Base-by-base conservation (phyloP, 2,888 invertebrate genomes). In the Athetis lepigone region DNA sequence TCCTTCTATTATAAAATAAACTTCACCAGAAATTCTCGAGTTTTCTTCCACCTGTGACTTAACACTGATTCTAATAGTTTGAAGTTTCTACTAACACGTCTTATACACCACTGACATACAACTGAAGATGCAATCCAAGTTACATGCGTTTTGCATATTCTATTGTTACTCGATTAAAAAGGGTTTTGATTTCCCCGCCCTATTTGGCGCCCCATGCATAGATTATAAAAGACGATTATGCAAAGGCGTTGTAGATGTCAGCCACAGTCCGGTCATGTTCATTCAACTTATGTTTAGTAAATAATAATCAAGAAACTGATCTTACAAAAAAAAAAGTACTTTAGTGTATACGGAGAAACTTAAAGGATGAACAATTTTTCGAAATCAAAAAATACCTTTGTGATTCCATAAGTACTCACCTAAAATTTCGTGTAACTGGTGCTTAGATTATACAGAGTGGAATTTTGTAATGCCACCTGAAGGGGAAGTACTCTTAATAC, bases 181-280 rank as follows among this genome's bases (percentile, higher is more conserved):
- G 89, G 91, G 89, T 84, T 83, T 79, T 72, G 56, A 56, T 81
- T 81, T 85, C 87, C 80, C 90, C 90, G 87, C 90, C 91, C 88
- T 84, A 83, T 85, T 84, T 65, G 63, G 51, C 36, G 43, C 75
- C 65, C 71, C 54, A 60, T 62, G 58, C 65, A 62, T 65, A 58
- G 61, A 67, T 54, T 62, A 55, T 57, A 51, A 57, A 54, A 61
- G 49, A 64, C 43, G 51, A 77, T 78, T 77, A 70, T 72, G 69
- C 72, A 79, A 78, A 78, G 79, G 75, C 63, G 77, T 79, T 69
- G 47, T 60, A 54, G 23, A 56, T 69, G 50, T 67, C 68, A 63
- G 61, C 58, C 68, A 64, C 13, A 25, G 63, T 60, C 52, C 63
- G 45, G 46, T 52, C 42, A 40, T 43, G 40, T 43, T 16, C 9